Evolutionary conservation across 1,140 invertebrate genomes (phyloP), one percentile per base, ranked within the genome.

Genomic region (Scaptomyza graminum): DNA sequence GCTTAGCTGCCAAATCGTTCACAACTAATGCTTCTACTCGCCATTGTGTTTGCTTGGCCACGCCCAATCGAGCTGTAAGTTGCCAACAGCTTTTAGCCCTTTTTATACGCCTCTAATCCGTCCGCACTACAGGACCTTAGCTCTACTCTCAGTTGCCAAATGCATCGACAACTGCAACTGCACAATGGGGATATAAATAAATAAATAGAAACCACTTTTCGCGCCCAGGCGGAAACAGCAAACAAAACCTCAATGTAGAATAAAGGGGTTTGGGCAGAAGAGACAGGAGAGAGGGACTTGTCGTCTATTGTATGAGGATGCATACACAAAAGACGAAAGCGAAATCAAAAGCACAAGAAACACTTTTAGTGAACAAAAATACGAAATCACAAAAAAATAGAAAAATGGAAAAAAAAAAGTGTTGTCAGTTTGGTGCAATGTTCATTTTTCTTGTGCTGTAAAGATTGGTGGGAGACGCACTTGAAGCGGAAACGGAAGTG

Each of bases 171-270:
- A 70, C 31, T 72, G 72, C 56, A 76, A 44, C 65, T 71, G 72
- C 66, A 79, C 76, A 80, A 84, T 80, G 80, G 64, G 56, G 57
- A 64, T 81, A 84, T 84, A 84, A 84, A 84, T 84, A 84, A 84
- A 84, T 84, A 85, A 84, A 84, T 74, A 80, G 76, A 84, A 84
- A 84, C 76, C 81, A 85, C 73, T 84, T 84, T 84, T 85, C 68
- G 74, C 80, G 65, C 77, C 73, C 65, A 62, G 62, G 37, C 68
- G 67, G 76, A 83, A 76, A 63, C 54, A 62, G 60, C 71, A 79
- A 76, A 75, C 75, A 62, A 71, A 78, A 70, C 56, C 37, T 15
- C 31, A 54, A 65, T 60, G 2, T 37, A 22, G 18, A 22, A 22
- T 13, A 6, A 6, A 28, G 12, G 13, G 4, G 1, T 31, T 31